Evolutionary conservation across 1,140 invertebrate genomes (phyloP), one percentile per base, ranked within the genome.

Genomic region (Drosophila truncata): DNA sequence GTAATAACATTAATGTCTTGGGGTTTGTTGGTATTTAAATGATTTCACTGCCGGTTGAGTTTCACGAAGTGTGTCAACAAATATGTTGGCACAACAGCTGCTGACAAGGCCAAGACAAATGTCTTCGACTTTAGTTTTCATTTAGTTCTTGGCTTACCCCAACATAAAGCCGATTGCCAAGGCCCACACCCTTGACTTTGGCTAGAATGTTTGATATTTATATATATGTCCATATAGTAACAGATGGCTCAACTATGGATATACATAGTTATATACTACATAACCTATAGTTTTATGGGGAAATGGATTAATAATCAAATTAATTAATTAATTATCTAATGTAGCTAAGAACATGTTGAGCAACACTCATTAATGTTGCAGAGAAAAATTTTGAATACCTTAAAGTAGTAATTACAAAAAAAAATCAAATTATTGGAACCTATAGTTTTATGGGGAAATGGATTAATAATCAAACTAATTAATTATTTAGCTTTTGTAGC

Each of bases 131-230:
- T 39, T 18, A 63, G 20, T 14, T 62, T 25, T 13, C 18, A 20
- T 41, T 18, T 10, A 31, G 14, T 64, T 59, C 8, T 23, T 39
- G n/a, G 3, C 13, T 44, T 18, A 37, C 14, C 50, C 29, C 18
- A 33, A 16, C 20, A 33, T 23, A 2, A 60, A n/a, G 25, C 20
- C 2, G 6, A 42, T 29, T 20, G 11, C 4, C 25, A 35, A 1
- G 29, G 27, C 8, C 2, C 25, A 5, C 23, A 27, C 25, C 65
- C 62, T 44, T 67, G 66, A 66, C 66, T 35, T 70, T 70, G 62
- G 14, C 16, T 13, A 11, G 6, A 18, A n/a, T 67, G 23, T 31
- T 49, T 31, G 14, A 6, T 23, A 27, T 67, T 27, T 47, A 47
- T 47, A 42, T n/a, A 42, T 37, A 33, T 25, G 2, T 37, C 18